Conservation (phyloP, 2,797 vertebrate genomes). For the Myotis vivesi region DNA sequence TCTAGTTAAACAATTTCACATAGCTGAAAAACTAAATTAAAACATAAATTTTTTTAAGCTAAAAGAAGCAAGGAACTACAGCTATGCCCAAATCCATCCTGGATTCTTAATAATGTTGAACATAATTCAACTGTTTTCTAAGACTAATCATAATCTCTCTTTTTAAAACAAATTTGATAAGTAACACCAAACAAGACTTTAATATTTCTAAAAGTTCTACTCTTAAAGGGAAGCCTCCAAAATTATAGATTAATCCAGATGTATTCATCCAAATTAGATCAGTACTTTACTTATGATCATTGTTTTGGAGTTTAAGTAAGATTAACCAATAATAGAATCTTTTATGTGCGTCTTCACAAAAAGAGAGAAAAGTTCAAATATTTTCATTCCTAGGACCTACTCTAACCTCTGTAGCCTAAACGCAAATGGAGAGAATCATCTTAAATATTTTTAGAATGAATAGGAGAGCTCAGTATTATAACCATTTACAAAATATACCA, state of each 20-base stretch:
- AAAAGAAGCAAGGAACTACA: constrained; percentile 35
- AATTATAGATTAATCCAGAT: neutral
- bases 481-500: neutral
- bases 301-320: neutral
- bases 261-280: neutral
- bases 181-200: neutral
- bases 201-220: constrained; percentile 26
- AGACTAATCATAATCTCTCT: neutral
- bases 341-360: neutral
- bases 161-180: neutral
- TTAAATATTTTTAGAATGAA: neutral
- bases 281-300: neutral
- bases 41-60: constrained; percentile 71
- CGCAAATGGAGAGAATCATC: neutral
- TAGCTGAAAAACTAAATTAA: constrained; percentile 70
- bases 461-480: neutral
- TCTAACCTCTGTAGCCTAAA: neutral
- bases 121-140: constrained; percentile 39
- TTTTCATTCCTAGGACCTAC: neutral
- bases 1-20: constrained; percentile 70
- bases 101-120: constrained; percentile 8
- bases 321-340: neutral
- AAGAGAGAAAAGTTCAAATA: neutral
- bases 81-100: constrained; percentile 36
- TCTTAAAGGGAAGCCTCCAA: neutral